These are phyloP conservation scores for Lampris megalopsis DNA, from an alignment of 2,113 vertebrate species.

Conservation along the genomic window DNA sequence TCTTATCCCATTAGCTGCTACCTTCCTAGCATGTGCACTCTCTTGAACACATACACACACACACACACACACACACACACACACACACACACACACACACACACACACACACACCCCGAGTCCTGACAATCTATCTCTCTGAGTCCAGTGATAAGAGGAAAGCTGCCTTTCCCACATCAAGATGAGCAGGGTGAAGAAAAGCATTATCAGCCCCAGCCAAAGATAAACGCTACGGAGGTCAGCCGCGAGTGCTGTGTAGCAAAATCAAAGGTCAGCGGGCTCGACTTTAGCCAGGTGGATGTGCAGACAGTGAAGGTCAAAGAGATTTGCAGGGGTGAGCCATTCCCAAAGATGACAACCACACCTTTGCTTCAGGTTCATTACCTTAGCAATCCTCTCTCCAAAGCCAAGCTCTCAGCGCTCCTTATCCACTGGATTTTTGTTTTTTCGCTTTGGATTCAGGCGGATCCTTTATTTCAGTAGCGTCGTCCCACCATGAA, in stretches of 20 bases:
- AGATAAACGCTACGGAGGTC: conserved; percentile 67
- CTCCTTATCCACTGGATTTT: not conserved
- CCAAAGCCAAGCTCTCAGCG: not conserved
- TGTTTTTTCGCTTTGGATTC: not conserved
- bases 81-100: conserved; percentile 5
- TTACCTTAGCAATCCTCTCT: not conserved
- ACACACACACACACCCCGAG: conserved; percentile 36
- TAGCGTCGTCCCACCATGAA: not conserved
- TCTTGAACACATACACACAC: conserved; percentile 14
- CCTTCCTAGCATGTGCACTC: too few species aligned
- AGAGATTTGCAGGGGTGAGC: conserved; percentile 62
- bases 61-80: conserved; percentile 12
- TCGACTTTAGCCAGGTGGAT: conserved; percentile 53
- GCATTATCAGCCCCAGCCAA: conserved; percentile 65
- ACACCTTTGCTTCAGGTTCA: conserved; percentile 31
- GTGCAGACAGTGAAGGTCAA: conserved; percentile 73
- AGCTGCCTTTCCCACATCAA: conserved; percentile 74
- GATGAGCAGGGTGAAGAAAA: conserved; percentile 44
- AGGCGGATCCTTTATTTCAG: not conserved
- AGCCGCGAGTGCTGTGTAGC: conserved; percentile 53
- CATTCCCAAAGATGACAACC: conserved; percentile 63
- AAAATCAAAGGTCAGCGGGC: conserved; percentile 72
- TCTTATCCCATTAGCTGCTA: too few species aligned
- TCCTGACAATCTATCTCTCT: conserved; percentile 44
- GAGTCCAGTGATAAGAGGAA: conserved; percentile 69